These are phyloP conservation scores for Anguilla obscura DNA, from an alignment of 2,797 vertebrate species.

Conservation along the genomic window DNA sequence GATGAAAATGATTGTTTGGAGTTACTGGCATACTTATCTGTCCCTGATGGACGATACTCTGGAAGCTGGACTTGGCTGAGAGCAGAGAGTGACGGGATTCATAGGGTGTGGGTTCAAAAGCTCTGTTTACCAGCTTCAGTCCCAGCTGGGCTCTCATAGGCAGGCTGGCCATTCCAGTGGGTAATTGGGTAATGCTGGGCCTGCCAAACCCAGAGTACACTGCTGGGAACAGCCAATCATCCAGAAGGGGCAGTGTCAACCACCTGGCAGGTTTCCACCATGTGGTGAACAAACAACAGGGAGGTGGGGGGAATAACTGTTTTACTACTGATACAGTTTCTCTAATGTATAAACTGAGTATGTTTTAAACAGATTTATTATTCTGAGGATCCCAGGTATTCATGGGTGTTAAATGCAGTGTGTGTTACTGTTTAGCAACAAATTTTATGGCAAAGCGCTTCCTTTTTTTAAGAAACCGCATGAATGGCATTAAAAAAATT, in stretches of 20 bases:
- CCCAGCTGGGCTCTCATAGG: slow-evolving; percentile 20
- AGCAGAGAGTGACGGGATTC: slow-evolving; percentile 20
- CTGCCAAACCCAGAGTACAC: slow-evolving; percentile 35
- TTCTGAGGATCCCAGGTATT: neutral
- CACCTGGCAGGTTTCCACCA: slow-evolving; percentile 14
- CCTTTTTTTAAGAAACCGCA: neutral
- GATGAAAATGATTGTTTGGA: neutral
- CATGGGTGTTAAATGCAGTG: neutral
- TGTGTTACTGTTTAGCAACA: neutral
- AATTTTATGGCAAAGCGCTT: neutral
- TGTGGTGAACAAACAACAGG: slow-evolving; percentile 28
- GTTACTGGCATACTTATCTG: neutral
- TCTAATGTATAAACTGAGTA: neutral
- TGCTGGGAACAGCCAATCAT: slow-evolving; percentile 27
- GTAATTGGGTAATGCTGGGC: slow-evolving; percentile 19
- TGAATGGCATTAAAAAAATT: neutral
- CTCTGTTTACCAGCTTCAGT: slow-evolving; percentile 22
- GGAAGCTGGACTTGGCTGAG: slow-evolving; percentile 16
- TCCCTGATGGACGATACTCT: slow-evolving; percentile 7
- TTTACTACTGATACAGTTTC: neutral
- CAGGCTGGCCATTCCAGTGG: slow-evolving; percentile 18
- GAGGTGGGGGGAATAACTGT: neutral
- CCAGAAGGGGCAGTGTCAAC: slow-evolving; percentile 23
- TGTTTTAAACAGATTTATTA: too few species aligned
- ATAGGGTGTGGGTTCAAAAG: slow-evolving; percentile 17